phyloP scores from a whole-genome alignment of 2,113 vertebrate genomes.

The Plotosus lineatus region DNA sequence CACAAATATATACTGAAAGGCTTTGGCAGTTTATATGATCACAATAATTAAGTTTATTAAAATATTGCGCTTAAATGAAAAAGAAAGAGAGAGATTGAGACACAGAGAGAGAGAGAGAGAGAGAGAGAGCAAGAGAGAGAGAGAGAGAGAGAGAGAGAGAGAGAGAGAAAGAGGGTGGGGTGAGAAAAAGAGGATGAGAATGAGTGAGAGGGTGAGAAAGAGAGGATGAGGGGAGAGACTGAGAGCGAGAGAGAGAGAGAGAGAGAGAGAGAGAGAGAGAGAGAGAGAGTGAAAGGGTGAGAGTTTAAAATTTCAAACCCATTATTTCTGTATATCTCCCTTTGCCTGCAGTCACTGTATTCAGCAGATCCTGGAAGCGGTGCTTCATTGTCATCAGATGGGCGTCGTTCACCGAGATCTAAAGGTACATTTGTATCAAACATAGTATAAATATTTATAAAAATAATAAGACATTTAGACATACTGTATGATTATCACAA shows the following conservation, averaged over 20 bases:
- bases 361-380: conserved; percentile 47
- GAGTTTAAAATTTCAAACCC: neutral
- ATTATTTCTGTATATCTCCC: neutral
- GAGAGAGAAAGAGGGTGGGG: neutral
- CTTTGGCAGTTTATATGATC: no score
- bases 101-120: neutral
- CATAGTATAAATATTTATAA: neutral
- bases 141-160: neutral
- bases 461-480: neutral
- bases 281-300: neutral
- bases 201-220: neutral
- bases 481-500: neutral
- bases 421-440: conserved; percentile 35
- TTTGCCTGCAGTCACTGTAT: conserved; percentile 32
- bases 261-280: no score
- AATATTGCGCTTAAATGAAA: no score
- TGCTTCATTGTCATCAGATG: conserved; percentile 55
- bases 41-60: no score
- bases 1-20: no score
- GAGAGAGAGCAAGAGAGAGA: no score
- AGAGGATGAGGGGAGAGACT: no score
- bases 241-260: no score
- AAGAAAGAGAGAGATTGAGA: no score
- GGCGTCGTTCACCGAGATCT: conserved; percentile 53
- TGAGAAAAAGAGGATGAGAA: no score